Conservation (phyloP, 1,140 invertebrate genomes). For the Platyura marginata region DNA sequence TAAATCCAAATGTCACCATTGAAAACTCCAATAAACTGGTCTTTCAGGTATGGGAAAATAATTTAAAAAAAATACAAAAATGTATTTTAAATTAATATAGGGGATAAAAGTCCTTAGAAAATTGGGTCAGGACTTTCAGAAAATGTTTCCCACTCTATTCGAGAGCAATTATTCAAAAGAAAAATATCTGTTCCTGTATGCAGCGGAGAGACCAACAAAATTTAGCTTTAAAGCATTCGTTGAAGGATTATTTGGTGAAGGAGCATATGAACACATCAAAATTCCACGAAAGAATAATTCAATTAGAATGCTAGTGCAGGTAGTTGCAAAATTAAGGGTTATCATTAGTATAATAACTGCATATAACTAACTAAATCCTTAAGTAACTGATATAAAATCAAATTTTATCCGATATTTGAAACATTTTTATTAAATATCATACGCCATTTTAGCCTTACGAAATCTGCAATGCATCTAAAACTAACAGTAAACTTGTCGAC, state of each 20-base stretch:
- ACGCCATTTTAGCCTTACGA: no score
- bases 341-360: background rate
- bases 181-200: slow-evolving; percentile 35
- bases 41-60: slow-evolving; percentile 6
- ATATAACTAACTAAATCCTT: slow-evolving; percentile 14
- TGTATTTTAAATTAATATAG: no score
- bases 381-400: no score
- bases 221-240: slow-evolving; percentile 38
- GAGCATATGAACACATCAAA: slow-evolving; percentile 21
- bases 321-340: background rate
- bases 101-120: slow-evolving; percentile 38
- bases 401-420: no score
- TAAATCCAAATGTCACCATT: slow-evolving; percentile 30
- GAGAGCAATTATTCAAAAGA: slow-evolving; percentile 14
- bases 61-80: background rate
- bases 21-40: background rate
- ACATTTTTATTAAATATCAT: no score
- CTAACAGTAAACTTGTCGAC: slow-evolving; percentile 14
- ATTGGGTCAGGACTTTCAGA: slow-evolving; percentile 35
- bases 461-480: slow-evolving; percentile 12
- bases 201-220: slow-evolving; percentile 34
- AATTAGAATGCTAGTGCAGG: background rate
- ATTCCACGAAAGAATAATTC: slow-evolving; percentile 12
- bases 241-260: slow-evolving; percentile 36
- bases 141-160: slow-evolving; percentile 28